Base-by-base conservation (phyloP, 2,888 invertebrate species). In the Agrotis ipsilon region DNA sequence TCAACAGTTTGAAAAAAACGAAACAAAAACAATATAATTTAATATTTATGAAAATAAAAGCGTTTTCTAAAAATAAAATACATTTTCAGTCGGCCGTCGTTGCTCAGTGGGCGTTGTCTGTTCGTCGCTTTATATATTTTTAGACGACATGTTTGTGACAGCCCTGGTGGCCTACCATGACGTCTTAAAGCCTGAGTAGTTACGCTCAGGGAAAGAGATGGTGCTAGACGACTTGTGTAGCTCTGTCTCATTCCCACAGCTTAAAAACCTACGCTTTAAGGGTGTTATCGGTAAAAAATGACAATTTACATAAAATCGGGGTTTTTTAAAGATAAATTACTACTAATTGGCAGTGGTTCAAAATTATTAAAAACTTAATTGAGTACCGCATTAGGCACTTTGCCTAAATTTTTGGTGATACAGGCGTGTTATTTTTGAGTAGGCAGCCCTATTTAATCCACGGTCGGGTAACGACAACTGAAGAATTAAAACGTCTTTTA, bases 101-200 rank as follows among this genome's bases (percentile, higher is more conserved):
- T 39, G 39, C 46, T 43, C 46, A 39, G 75, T 73, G 70, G 75
- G 73, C 66, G 80, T 54, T 71, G 39, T 46, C 58, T 21, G 57
- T 51, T 55, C 46, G 52, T 75, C 68, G 67, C 63, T 75, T 84
- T 75, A 75, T 62, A 69, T 84, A 86, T 84, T 77, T 84, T 73
- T 81, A 76, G 73, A 60, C 52, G n/a, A 27, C 64, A 48, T 72
- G 84, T 67, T 70, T 64, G 55, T 72, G 85, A 75, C 85, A 79
- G 55, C 82, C 82, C 74, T 81, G 48, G n/a, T n/a, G n/a, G n/a
- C n/a, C n/a, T n/a, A n/a, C n/a, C n/a, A n/a, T n/a, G n/a, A n/a
- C n/a, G n/a, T n/a, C n/a, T n/a, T n/a, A n/a, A n/a, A n/a, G n/a
- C n/a, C n/a, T n/a, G n/a, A n/a, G n/a, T n/a, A n/a, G n/a, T n/a